Evolutionary conservation across 2,113 vertebrate species (phyloP).

Genomic region (Chunga burmeisteri): DNA sequence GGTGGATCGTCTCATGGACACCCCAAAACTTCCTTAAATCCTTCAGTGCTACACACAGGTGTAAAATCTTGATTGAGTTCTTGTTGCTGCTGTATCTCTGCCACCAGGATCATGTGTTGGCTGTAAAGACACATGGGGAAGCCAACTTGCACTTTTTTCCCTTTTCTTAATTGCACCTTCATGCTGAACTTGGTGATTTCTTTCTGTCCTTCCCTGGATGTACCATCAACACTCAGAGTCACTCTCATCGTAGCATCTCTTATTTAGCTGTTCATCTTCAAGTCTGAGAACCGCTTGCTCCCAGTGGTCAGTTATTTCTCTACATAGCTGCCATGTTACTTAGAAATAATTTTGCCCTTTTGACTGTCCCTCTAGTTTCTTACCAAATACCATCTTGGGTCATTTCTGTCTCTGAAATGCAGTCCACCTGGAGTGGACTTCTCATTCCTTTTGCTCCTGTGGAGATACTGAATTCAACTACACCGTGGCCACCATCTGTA

Average conservation of each 20-base stretch:
- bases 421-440: accelerated
- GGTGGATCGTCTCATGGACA: background rate
- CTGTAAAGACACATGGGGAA: accelerated
- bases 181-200: background rate
- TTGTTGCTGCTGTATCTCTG: background rate
- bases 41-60: accelerated
- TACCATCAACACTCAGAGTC: accelerated
- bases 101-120: background rate
- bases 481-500: accelerated
- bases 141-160: background rate
- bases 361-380: background rate
- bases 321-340: accelerated
- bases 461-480: background rate
- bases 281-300: background rate
- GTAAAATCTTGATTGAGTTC: background rate
- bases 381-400: accelerated
- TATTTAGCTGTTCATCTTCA: background rate
- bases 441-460: background rate
- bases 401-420: background rate
- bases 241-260: background rate
- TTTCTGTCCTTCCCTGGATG: background rate
- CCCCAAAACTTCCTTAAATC: background rate
- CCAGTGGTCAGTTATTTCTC: background rate
- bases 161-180: too few relatives aligned
- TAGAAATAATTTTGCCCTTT: background rate